Evolutionary conservation across 1,140 invertebrate genomes (phyloP).

Genomic region (Bradynema listronoti): DNA sequence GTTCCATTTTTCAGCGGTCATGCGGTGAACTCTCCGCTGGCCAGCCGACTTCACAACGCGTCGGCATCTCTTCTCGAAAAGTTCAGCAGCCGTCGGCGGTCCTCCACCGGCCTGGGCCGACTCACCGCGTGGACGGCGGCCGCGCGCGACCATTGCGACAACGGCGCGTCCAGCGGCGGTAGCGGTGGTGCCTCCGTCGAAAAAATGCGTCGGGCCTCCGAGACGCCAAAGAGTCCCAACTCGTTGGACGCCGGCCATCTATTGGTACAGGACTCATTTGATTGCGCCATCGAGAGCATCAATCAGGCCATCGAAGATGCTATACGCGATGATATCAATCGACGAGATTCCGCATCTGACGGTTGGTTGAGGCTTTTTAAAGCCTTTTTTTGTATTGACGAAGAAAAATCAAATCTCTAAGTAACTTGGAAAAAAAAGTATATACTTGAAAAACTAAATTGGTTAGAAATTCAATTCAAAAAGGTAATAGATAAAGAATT

Average conservation of each 20-base stretch:
- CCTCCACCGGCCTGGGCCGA: conserved; percentile 10
- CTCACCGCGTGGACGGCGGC: conserved; percentile 4
- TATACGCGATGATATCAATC: not conserved
- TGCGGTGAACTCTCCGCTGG: conserved; percentile 15
- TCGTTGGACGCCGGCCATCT: too few relatives aligned
- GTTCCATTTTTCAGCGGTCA: conserved; percentile 9
- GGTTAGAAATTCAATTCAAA: too few relatives aligned
- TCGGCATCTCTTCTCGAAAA: conserved; percentile 20
- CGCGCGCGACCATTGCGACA: too few relatives aligned
- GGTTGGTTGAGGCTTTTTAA: too few relatives aligned
- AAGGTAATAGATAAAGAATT: too few relatives aligned
- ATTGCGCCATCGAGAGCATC: conserved; percentile 10
- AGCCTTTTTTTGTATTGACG: too few relatives aligned
- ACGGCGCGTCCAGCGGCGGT: not conserved
- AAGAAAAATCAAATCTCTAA: too few relatives aligned
- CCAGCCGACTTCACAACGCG: conserved; percentile 1
- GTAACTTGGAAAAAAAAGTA: too few relatives aligned
- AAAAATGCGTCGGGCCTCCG: conserved; percentile 4
- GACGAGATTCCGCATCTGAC: not conserved
- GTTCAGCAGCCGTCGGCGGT: conserved; percentile 25
- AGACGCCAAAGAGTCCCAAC: too few relatives aligned
- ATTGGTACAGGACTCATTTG: conserved; percentile 13
- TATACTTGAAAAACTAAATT: too few relatives aligned
- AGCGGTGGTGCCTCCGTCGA: conserved; percentile 1
- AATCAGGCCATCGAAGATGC: conserved; percentile 5